Conservation (phyloP, 2,797 vertebrate genomes). For the Enteromius thamalakanensis region DNA sequence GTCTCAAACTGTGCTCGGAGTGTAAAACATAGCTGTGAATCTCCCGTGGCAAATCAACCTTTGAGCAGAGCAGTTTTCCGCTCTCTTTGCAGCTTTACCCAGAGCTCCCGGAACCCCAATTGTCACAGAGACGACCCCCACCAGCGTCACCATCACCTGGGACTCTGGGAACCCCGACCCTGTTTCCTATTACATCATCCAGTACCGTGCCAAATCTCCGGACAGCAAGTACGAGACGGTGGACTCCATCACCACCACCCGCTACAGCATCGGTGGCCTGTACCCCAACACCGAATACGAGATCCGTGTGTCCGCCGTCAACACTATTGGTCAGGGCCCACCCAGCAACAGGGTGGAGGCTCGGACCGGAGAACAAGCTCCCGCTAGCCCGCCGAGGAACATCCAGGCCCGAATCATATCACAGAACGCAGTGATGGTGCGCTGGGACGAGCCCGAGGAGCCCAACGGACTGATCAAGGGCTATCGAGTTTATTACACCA, state of each 20-base stretch:
- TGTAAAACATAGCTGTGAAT: neutral
- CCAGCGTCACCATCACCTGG: slow-evolving; percentile 98
- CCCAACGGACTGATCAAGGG: slow-evolving; percentile 96
- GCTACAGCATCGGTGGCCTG: slow-evolving; percentile 97
- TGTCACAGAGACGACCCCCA: slow-evolving; percentile 96
- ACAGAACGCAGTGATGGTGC: slow-evolving; percentile 92
- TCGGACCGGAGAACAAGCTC: slow-evolving; percentile 93
- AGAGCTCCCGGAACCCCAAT: slow-evolving; percentile 92
- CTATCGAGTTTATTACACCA: slow-evolving; percentile 96
- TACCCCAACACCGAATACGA: slow-evolving; percentile 98
- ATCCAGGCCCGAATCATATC: slow-evolving; percentile 95
- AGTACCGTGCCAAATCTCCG: slow-evolving; percentile 94
- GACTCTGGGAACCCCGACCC: slow-evolving; percentile 98
- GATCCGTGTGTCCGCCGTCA: slow-evolving; percentile 94
- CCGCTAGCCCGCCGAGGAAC: slow-evolving; percentile 91
- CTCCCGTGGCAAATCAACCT: neutral
- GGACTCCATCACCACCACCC: slow-evolving; percentile 96
- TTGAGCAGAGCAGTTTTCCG: neutral
- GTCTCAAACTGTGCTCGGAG: neutral
- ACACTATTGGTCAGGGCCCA: slow-evolving; percentile 95
- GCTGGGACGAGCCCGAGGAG: slow-evolving; percentile 98
- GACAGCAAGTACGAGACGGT: slow-evolving; percentile 96
- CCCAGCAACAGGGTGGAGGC: slow-evolving; percentile 91
- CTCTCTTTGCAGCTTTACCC: slow-evolving; percentile 84
- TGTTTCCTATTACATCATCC: slow-evolving; percentile 95